These are phyloP conservation scores for Centropus unirufus DNA, from an alignment of 2,113 vertebrate species.

Conservation along the genomic window DNA sequence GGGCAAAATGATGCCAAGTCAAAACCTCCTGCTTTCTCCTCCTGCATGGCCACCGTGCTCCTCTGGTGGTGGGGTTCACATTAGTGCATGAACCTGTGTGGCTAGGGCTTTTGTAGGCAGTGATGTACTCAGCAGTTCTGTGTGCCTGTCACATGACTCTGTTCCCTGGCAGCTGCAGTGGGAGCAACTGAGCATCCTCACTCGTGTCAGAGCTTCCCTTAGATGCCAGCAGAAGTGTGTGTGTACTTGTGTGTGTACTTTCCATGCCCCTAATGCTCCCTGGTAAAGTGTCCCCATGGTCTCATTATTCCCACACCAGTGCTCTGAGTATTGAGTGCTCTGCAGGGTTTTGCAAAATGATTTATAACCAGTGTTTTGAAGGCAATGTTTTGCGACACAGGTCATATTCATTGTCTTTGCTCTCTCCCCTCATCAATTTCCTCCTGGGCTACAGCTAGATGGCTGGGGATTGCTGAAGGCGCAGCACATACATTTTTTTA, in stretches of 20 bases:
- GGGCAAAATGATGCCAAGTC: background rate
- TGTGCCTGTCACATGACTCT: accelerated
- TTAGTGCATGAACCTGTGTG: background rate
- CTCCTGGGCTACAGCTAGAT: background rate
- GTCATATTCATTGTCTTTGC: background rate
- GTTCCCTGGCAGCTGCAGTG: accelerated
- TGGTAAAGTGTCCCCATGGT: background rate
- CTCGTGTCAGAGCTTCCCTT: background rate
- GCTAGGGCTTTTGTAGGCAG: background rate
- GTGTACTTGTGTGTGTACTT: accelerated
- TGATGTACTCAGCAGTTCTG: background rate
- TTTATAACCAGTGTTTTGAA: background rate
- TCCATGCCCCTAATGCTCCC: background rate
- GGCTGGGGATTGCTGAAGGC: accelerated
- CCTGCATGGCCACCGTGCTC: background rate
- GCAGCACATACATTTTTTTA: background rate
- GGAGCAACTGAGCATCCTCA: background rate
- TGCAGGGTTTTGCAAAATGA: background rate
- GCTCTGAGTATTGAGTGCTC: background rate
- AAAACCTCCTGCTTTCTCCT: background rate
- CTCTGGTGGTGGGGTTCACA: background rate
- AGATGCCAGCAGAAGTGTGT: background rate
- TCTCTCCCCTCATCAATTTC: background rate
- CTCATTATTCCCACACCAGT: background rate
- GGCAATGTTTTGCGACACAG: background rate